Evolutionary conservation across 2,113 vertebrate species (phyloP).

Genomic region (Origma solitaria): DNA sequence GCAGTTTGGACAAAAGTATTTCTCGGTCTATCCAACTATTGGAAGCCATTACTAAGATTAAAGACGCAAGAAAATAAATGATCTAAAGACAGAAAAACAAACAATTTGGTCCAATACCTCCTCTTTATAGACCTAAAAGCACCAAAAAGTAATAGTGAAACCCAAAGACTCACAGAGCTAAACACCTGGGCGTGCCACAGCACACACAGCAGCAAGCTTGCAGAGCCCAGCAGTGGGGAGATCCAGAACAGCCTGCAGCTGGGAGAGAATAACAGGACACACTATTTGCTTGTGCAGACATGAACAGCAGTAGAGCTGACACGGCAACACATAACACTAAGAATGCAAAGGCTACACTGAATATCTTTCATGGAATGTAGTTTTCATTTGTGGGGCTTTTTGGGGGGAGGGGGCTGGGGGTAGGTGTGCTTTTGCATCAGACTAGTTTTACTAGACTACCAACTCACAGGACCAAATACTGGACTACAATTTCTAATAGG

Average conservation of each 20-base stretch:
- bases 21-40: background rate
- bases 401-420: rapidly evolving
- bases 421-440: background rate
- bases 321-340: background rate
- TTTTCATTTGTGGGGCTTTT: background rate
- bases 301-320: background rate
- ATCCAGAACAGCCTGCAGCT: background rate
- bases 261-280: background rate
- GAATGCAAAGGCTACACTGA: background rate
- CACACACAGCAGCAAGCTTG: background rate
- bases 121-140: background rate
- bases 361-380: background rate
- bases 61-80: background rate
- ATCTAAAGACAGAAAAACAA: background rate
- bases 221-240: background rate
- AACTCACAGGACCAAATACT: background rate
- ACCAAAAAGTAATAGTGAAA: background rate
- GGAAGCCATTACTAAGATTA: background rate
- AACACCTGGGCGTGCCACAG: background rate
- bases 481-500: background rate
- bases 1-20: background rate
- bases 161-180: background rate
- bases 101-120: background rate
- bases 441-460: background rate
- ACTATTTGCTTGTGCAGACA: background rate